These are phyloP conservation scores for Muscicapa adusta DNA, from an alignment of 2,113 vertebrate genomes.

Conservation along the genomic window DNA sequence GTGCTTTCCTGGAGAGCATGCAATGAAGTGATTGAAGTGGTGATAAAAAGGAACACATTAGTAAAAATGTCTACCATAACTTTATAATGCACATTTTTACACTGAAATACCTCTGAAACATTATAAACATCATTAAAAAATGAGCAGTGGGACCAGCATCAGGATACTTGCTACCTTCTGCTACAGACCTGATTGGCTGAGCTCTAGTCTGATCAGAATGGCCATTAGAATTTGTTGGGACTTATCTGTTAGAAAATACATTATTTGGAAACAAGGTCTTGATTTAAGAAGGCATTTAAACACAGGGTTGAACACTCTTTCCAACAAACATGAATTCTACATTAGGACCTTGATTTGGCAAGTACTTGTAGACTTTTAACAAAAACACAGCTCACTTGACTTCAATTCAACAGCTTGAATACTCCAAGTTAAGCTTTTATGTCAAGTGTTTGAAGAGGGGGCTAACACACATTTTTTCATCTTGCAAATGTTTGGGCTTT, in stretches of 20 bases:
- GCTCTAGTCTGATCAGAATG: neutral
- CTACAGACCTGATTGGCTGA: neutral
- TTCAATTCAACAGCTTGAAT: neutral
- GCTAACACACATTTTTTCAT: neutral
- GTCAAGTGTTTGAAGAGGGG: neutral
- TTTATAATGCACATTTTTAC: constrained; percentile 11
- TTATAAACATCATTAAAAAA: constrained; percentile 33
- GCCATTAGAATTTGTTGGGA: neutral
- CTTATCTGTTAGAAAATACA: neutral
- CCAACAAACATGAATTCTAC: neutral
- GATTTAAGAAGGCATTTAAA: neutral
- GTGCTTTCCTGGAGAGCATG: constrained; percentile 7
- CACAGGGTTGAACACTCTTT: neutral
- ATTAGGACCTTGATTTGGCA: neutral
- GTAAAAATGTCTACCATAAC: constrained; percentile 18
- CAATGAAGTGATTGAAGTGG: neutral
- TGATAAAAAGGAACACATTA: constrained; percentile 28
- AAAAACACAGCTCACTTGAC: neutral
- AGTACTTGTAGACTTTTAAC: neutral
- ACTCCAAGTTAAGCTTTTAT: neutral
- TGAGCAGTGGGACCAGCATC: neutral
- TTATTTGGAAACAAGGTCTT: neutral
- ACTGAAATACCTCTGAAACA: neutral
- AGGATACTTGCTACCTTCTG: neutral
- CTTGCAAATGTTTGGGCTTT: neutral